Evolutionary conservation across 2,888 invertebrate species (phyloP), one percentile per base, ranked within the genome.

Genomic region (Hypomecis atomaria): DNA sequence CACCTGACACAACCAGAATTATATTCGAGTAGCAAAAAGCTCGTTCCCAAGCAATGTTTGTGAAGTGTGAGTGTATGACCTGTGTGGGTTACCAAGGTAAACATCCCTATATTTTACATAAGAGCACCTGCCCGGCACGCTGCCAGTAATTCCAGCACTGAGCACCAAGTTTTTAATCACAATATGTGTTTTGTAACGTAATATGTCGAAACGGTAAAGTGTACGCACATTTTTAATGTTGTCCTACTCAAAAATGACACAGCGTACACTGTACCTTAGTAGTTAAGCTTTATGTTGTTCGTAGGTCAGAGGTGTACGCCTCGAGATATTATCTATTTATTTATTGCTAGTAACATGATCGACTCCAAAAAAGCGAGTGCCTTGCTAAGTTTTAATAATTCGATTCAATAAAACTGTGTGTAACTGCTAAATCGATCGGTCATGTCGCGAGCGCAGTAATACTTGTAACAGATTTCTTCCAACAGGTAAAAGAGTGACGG

Each of bases 101-200:
- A 89, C 43, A 65, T 83, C 84, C 82, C 83, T 85, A 89, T 91
- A 87, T 90, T 90, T 89, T 88, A 90, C 90, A 87, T 90, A 90
- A 85, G 77, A 87, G 92, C 92, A 92, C 92, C 87, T 92, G 92
- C 92, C 90, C 91, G 92, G 92, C 92, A 92, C 92, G 92, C 92
- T 82, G 92, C 92, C 92, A 92, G 92, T 92, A 92, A 85, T 86
- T 83, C 84, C 89, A 74, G 92, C 92, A 92, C 92, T 89, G 65
- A 89, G 92, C 92, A 92, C 92, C 89, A 90, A 88, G 82, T 92
- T 92, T 92, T 92, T 84, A 82, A 89, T 90, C 89, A 92, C 89
- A 84, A 89, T 90, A 89, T 89, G 89, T 92, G 92, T 92, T 92
- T 89, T 89, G 92, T 92, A 89, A 86, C 85, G 91, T 91, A 87